Base-by-base conservation (phyloP, 1,140 invertebrate species). In the Drosophila varians region DNA sequence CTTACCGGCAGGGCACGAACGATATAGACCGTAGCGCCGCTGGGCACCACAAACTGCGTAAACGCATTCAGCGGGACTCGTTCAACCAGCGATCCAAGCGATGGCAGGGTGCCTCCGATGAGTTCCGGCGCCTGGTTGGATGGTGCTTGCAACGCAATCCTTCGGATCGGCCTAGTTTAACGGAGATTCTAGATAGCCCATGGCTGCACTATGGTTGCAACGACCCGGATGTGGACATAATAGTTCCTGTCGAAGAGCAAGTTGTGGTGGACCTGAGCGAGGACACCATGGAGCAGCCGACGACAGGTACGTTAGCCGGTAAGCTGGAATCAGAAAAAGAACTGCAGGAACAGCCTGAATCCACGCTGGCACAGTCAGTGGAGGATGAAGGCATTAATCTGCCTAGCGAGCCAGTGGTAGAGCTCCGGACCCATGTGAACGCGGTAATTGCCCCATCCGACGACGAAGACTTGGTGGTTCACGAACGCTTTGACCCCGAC, bases 121-220 rank as follows among this genome's bases (percentile, higher is more conserved):
- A 93, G 56, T 96, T 96, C 1, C 96, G 96, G 90, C 91, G 94
- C 31, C 92, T 98, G 9, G 95, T 96, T 1, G 93, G 93, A 91
- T 95, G 94, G 57, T 92, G 98, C 26, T 84, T 98, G 31, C 96
- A 95, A 1, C 94, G 96, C 1, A 94, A 97, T 87, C 96, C 96
- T 0, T 92, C 91, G 25, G 93, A 95, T 71, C 92, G 97, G 62
- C 91, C 97, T 4, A 94, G 93, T 21, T 94, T 97, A 90, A 72
- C 77, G 9, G 94, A 95, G 38, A 91, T 97, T 1, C 88, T 93
- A 0, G 89, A 91, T 5, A 94, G 95, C 79, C 91, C 93, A 4
- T 97, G 96, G 96, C 56, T 97, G 75, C 90, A 61, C 9, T 43
- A 45, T 2, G 34, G 19, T 5, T 21, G 3, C 1, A 45, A 3